Evolutionary conservation across 1,140 invertebrate genomes (phyloP), one percentile per base, ranked within the genome.

Genomic region (Magallana angulata): DNA sequence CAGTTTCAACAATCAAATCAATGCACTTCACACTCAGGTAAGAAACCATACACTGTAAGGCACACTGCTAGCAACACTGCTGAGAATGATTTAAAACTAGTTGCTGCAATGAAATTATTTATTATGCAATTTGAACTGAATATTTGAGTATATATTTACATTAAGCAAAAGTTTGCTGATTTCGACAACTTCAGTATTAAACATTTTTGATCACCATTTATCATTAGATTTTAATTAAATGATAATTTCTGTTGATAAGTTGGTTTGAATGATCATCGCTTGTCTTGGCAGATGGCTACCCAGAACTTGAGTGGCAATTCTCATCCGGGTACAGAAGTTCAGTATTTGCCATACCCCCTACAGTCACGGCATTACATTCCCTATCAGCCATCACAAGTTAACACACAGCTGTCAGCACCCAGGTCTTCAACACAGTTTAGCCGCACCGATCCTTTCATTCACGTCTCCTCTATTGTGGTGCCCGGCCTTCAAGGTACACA

Each of bases 1-100:
- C 64, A 97, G 97, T 8, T 98, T 98, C 93, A 98, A 98, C 95
- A 98, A 97, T 90, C 96, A 96, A 89, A 93, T 98, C 88, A 95
- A 94, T 91, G 94, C 94, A 60, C 90, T 95, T 11, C 95, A 94
- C 85, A 94, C 93, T 85, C 95, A 95, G 93, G 94, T 95, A 90
- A 14, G 36, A 48, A 48, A 48, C 36, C 36, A 48, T 5, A 48
- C 36, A 48, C 36, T 48, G 36, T 48, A 48, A 48, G 5, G 2
- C 36, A 48, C 36, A 48, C 36, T 48, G 36, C 36, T 48, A 5
- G 36, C 36, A 48, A 48, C 2, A 48, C 36, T 48, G 36, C 36
- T 48, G 36, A 48, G 36, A 48, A 48, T 48, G 36, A 48, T 48
- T 48, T 4, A 48, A 48, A 48, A 48, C 36, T 48, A 48, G 36